These are phyloP conservation scores for Coleophora deauratella DNA, from an alignment of 2,888 invertebrate genomes.

Conservation along the genomic window DNA sequence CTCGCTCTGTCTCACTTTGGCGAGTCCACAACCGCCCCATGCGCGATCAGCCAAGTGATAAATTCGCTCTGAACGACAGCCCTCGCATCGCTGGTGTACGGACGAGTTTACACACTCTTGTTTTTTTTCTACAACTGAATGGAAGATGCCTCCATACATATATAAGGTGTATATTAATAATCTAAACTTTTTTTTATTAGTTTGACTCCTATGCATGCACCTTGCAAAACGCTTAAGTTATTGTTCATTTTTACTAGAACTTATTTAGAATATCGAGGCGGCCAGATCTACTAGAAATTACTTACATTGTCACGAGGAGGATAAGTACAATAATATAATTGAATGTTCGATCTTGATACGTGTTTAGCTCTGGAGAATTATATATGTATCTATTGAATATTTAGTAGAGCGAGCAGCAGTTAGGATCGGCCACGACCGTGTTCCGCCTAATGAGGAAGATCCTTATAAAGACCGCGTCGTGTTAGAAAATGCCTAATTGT, in stretches of 20 bases:
- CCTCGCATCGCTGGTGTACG: constrained; percentile 43
- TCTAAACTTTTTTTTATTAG: constrained; percentile 35
- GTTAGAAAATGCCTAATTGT: constrained; percentile 64
- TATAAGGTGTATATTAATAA: constrained; percentile 54
- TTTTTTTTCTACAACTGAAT: constrained; percentile 56
- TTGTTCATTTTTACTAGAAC: constrained; percentile 21
- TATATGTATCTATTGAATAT: constrained; percentile 58
- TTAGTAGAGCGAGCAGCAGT: constrained; percentile 41
- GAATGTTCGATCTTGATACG: constrained; percentile 42
- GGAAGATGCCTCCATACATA: constrained; percentile 35
- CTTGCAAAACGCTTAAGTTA: constrained; percentile 17
- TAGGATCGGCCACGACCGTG: constrained; percentile 37
- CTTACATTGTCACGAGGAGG: constrained; percentile 46
- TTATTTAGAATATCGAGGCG: constrained; percentile 41
- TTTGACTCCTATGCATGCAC: constrained; percentile 28
- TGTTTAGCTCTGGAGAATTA: constrained; percentile 28
- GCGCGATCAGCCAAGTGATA: constrained; percentile 50
- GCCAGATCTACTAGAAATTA: constrained; percentile 35
- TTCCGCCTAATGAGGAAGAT: constrained; percentile 55
- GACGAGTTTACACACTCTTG: constrained; percentile 30
- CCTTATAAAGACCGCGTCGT: constrained; percentile 49
- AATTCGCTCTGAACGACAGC: constrained; percentile 54
- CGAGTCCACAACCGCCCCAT: constrained; percentile 37
- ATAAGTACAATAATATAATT: constrained; percentile 47
- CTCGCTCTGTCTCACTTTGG: constrained; percentile 29